Conservation (phyloP, 2,797 vertebrate genomes). For the Bovichtus variegatus region DNA sequence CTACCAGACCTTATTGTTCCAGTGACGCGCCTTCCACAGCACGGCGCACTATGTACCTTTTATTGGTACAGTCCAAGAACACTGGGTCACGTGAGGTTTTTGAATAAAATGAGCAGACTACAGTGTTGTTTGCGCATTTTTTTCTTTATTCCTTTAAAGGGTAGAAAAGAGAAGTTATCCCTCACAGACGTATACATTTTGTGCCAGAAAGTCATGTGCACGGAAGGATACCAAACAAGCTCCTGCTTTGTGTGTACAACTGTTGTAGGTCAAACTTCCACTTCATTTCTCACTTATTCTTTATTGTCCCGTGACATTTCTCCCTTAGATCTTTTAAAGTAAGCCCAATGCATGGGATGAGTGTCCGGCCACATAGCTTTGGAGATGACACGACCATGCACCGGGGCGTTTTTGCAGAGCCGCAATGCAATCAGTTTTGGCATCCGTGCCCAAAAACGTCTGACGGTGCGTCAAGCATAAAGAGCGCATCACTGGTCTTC, state of each 20-base stretch:
- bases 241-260: neutral
- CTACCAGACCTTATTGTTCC: constrained; percentile 64
- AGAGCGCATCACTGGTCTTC: neutral
- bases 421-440: neutral
- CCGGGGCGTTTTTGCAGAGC: neutral
- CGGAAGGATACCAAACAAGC: neutral
- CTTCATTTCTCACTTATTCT: neutral
- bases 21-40: constrained; percentile 31
- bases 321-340: neutral
- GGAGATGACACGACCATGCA: neutral
- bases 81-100: neutral
- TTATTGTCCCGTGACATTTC: neutral
- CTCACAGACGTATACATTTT: neutral
- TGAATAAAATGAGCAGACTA: neutral
- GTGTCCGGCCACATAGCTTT: neutral
- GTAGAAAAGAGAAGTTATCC: neutral
- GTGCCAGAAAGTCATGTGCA: neutral
- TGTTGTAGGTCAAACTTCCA: neutral
- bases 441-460: neutral
- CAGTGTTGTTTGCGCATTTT: neutral
- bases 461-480: neutral
- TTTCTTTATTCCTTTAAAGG: neutral
- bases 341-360: neutral
- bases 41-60: constrained; percentile 6
- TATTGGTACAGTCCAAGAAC: neutral